Conservation (phyloP, 2,797 vertebrate species). For the Schizothorax lantsangensis region DNA sequence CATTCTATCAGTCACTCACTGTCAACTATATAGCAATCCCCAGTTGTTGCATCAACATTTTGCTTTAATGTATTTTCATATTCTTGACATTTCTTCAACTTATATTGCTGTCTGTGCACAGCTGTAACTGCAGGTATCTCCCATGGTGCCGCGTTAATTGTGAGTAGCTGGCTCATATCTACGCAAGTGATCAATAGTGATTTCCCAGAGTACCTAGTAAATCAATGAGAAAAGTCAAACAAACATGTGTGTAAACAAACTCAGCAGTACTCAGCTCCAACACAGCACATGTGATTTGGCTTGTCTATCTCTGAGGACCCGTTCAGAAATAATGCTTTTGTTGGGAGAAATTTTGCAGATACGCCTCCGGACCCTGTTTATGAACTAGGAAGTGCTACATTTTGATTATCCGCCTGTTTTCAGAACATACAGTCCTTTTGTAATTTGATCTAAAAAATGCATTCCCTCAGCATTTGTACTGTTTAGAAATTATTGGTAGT, state of each 20-base stretch:
- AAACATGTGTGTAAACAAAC: slow-evolving; percentile 53
- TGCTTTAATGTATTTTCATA: slow-evolving; percentile 38
- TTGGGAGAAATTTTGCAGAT: slow-evolving; percentile 37
- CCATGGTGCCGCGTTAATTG: slow-evolving; percentile 51
- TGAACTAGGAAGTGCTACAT: slow-evolving; percentile 33
- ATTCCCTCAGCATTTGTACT: slow-evolving; percentile 35
- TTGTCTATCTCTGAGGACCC: slow-evolving; percentile 36
- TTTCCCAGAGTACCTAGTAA: slow-evolving; percentile 58
- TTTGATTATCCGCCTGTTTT: slow-evolving; percentile 47
- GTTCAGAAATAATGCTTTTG: slow-evolving; percentile 54
- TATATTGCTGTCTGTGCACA: slow-evolving; percentile 40
- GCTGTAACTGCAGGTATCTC: slow-evolving; percentile 38
- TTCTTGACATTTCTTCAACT: slow-evolving; percentile 37
- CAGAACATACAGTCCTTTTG: slow-evolving; percentile 22
- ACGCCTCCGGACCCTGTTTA: slow-evolving; percentile 22
- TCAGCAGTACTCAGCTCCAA: slow-evolving; percentile 49
- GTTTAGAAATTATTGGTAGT: slow-evolving; percentile 41
- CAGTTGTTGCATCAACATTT: slow-evolving; percentile 27
- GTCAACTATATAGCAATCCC: slow-evolving; percentile 13
- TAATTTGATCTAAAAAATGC: slow-evolving; percentile 34
- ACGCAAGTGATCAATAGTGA: slow-evolving; percentile 59
- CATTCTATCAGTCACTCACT: slow-evolving; percentile 43
- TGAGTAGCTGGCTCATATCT: slow-evolving; percentile 42
- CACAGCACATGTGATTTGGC: slow-evolving; percentile 58
- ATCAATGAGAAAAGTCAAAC: slow-evolving; percentile 54